These are phyloP conservation scores for Meteorus sp. DNA, from an alignment of 1,140 invertebrate species.

Conservation along the genomic window DNA sequence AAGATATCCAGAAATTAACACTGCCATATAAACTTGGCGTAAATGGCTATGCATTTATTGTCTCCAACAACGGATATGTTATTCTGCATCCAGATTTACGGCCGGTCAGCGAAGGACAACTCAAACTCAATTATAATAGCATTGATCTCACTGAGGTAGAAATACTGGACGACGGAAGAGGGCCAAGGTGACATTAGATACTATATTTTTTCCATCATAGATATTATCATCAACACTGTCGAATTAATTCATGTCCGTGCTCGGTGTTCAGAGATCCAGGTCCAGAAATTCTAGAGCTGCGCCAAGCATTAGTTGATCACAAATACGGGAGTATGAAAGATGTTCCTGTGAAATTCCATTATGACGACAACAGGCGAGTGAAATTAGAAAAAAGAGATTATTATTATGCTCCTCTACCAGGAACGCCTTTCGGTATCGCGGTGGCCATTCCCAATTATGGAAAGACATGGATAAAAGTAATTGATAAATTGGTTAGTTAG, in stretches of 20 bases:
- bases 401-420: constrained; percentile 76
- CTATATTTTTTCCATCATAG: constrained; percentile 1
- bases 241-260: too few species aligned
- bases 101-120: constrained; percentile 69
- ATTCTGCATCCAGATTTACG: constrained; percentile 77
- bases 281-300: constrained; percentile 60
- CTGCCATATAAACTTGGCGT: constrained; percentile 89
- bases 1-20: constrained; percentile 84
- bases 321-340: constrained; percentile 66
- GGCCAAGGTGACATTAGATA: constrained; percentile 46
- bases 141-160: constrained; percentile 96
- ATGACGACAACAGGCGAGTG: constrained; percentile 81
- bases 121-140: constrained; percentile 95
- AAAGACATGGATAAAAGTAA: constrained; percentile 70
- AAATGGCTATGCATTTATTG: constrained; percentile 93
- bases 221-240: constrained; percentile 9
- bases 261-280: constrained; percentile 57
- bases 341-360: constrained; percentile 76
- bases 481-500: constrained; percentile 3
- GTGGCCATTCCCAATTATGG: constrained; percentile 82
- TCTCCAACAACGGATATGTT: constrained; percentile 96
- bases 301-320: constrained; percentile 75
- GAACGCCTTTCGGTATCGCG: constrained; percentile 85
- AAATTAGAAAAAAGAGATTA: constrained; percentile 80
- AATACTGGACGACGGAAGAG: constrained; percentile 73